phyloP scores from a whole-genome alignment of 2,888 invertebrate genomes.

The Zygogramma bicolorata region DNA sequence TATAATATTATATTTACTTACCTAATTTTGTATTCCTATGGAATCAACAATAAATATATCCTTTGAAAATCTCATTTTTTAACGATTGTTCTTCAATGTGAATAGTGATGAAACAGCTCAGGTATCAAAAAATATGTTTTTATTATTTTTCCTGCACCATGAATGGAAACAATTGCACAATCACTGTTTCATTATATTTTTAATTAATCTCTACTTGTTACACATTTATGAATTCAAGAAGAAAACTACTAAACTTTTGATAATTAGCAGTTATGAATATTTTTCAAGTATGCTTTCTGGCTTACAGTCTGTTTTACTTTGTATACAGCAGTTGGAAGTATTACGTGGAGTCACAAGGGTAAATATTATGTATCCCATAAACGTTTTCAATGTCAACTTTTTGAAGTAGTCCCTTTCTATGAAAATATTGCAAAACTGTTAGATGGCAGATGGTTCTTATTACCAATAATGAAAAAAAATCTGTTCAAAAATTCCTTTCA shows the following conservation, averaged over 20 bases:
- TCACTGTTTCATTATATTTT: too few species aligned
- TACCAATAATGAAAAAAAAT: background rate
- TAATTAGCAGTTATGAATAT: slow-evolving; percentile 13
- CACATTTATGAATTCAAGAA: background rate
- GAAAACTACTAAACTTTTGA: slow-evolving; percentile 43
- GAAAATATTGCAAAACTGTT: background rate
- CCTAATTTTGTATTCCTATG: too few species aligned
- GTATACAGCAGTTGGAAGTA: slow-evolving; percentile 69
- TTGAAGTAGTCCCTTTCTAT: slow-evolving; percentile 39
- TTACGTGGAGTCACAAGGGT: slow-evolving; percentile 72
- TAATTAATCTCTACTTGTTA: background rate
- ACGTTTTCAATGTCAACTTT: slow-evolving; percentile 56
- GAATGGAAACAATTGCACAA: background rate
- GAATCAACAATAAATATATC: too few species aligned
- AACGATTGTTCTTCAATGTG: background rate
- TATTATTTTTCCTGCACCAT: background rate
- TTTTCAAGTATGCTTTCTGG: slow-evolving; percentile 37
- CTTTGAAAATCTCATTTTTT: too few species aligned
- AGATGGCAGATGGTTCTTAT: background rate
- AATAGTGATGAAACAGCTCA: background rate
- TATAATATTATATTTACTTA: too few species aligned
- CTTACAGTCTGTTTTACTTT: slow-evolving; percentile 55
- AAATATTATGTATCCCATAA: slow-evolving; percentile 66
- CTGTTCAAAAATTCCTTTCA: background rate
- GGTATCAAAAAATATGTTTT: background rate